A percentile compares a stretch with the other conserved stretches of the same genome.
Evolutionary conservation across 2,797 vertebrate species (phyloP).

Genomic region (Typhlichthys subterraneus): DNA sequence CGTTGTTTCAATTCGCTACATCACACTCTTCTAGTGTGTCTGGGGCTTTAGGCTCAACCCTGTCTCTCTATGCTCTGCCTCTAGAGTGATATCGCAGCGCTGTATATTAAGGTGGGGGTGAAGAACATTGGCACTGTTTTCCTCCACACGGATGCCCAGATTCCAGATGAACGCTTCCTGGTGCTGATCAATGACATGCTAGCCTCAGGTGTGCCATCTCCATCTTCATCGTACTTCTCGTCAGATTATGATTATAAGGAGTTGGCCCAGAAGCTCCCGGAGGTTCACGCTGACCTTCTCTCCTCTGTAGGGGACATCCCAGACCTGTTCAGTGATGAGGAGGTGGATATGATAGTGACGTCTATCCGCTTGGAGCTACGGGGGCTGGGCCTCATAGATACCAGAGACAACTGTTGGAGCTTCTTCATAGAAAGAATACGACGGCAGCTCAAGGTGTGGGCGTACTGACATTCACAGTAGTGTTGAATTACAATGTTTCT

Average conservation of each 20-base stretch:
- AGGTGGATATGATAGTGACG: slow-evolving; percentile 74
- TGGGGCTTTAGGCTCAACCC: background rate
- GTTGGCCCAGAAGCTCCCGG: too few species aligned
- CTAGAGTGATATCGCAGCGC: slow-evolving; percentile 78
- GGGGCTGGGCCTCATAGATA: slow-evolving; percentile 72
- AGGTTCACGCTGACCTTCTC: background rate
- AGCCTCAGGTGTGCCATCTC: slow-evolving; percentile 70
- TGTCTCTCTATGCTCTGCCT: slow-evolving; percentile 6
- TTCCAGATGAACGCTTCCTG: slow-evolving; percentile 79
- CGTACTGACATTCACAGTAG: too few species aligned
- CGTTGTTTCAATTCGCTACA: too few species aligned
- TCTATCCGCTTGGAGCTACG: slow-evolving; percentile 79
- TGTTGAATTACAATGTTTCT: background rate
- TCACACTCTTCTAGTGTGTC: background rate
- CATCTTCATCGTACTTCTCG: background rate
- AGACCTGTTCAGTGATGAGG: slow-evolving; percentile 78
- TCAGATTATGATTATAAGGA: background rate
- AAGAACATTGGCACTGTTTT: slow-evolving; percentile 80
- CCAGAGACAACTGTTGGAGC: slow-evolving; percentile 79
- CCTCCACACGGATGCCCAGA: slow-evolving; percentile 77
- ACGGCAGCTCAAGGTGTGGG: slow-evolving; percentile 68
- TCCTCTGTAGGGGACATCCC: slow-evolving; percentile 72
- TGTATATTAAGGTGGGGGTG: slow-evolving; percentile 83
- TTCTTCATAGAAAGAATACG: slow-evolving; percentile 81
- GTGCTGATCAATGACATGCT: slow-evolving; percentile 79